These are phyloP conservation scores for Nomada ferruginata DNA, from an alignment of 2,888 invertebrate species.

Conservation along the genomic window DNA sequence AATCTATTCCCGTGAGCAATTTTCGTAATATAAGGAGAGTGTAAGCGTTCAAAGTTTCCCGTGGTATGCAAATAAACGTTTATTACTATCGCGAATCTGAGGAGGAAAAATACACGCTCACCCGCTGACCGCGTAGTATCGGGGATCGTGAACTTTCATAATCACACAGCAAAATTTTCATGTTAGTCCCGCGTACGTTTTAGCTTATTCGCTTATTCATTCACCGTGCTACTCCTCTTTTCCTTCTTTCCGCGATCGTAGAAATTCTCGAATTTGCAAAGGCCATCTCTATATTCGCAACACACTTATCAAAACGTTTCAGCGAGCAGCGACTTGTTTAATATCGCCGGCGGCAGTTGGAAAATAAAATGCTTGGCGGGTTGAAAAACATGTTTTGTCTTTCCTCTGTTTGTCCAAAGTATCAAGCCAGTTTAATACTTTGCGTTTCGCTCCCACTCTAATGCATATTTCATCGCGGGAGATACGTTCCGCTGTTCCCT, in stretches of 20 bases:
- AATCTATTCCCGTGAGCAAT: constrained; percentile 10
- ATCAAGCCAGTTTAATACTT: too few relatives aligned
- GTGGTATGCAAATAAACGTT: constrained; percentile 57
- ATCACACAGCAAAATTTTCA: constrained; percentile 31
- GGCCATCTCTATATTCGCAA: constrained; percentile 15
- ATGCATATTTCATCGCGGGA: background rate
- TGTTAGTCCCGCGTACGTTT: background rate
- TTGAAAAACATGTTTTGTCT: constrained; percentile 35
- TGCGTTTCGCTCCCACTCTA: background rate
- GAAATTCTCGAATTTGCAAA: constrained; percentile 51
- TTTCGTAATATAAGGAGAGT: constrained; percentile 16
- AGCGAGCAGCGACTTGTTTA: constrained; percentile 21
- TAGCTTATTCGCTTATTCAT: background rate
- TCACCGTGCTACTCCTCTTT: background rate
- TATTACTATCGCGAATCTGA: constrained; percentile 10
- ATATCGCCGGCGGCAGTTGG: constrained; percentile 16
- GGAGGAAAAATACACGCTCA: background rate
- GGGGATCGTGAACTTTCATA: constrained; percentile 43
- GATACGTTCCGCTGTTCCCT: background rate
- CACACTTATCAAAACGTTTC: constrained; percentile 54
- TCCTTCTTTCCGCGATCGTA: background rate
- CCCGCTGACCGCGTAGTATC: background rate
- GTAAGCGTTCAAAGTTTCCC: constrained; percentile 27
- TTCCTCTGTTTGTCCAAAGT: background rate
- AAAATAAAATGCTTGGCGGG: constrained; percentile 44